phyloP scores from a whole-genome alignment of 1,140 invertebrate species.

The Penaeus indicus region DNA sequence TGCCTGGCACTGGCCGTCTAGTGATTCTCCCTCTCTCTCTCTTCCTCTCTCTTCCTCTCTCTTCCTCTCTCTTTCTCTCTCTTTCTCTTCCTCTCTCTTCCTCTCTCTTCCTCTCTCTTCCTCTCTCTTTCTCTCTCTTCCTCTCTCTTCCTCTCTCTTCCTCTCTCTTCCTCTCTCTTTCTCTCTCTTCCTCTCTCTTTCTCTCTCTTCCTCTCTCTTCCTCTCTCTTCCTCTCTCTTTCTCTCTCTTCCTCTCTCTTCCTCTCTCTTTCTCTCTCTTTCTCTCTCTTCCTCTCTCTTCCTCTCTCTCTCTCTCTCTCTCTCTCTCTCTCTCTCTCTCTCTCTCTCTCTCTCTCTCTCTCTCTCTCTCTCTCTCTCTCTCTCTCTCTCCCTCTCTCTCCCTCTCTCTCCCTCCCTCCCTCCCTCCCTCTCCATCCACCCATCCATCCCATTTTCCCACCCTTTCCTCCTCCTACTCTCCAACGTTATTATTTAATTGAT shows the following conservation, averaged over 20 bases:
- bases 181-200: neutral
- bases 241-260: constrained; percentile 26
- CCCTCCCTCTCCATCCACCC: neutral
- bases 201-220: neutral
- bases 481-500: neutral
- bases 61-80: constrained; percentile 36
- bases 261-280: constrained; percentile 38
- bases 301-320: neutral
- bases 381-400: neutral
- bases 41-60: constrained; percentile 19
- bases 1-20: neutral
- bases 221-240: neutral
- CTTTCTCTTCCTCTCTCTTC: constrained; percentile 11
- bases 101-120: neutral
- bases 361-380: neutral
- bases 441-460: neutral
- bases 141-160: neutral
- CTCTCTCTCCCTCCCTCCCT: neutral
- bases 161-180: neutral
- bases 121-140: constrained; percentile 25
- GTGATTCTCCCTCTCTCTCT: neutral
- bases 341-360: constrained; percentile 26
- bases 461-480: neutral
- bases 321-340: constrained; percentile 1
- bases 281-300: neutral